Evolutionary conservation across 2,888 invertebrate species (phyloP).

Genomic region (Tryphoninae sp.): DNA sequence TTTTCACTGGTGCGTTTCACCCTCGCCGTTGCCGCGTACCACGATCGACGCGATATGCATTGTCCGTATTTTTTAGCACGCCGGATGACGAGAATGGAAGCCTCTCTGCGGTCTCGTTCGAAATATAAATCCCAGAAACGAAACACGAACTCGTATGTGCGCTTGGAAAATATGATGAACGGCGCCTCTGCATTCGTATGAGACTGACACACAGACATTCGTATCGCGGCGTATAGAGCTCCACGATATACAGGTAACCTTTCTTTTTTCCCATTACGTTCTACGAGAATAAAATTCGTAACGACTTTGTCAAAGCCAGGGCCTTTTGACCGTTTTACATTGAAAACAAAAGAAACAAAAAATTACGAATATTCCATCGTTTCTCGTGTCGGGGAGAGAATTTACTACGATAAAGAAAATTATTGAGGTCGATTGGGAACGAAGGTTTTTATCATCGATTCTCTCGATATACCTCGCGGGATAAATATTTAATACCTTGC

Average conservation of each 20-base stretch:
- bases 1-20: slow-evolving; percentile 38
- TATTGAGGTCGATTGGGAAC: not conserved
- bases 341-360: not conserved
- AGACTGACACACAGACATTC: not conserved
- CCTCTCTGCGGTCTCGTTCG: slow-evolving; percentile 60
- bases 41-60: slow-evolving; percentile 53
- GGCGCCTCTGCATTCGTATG: slow-evolving; percentile 12
- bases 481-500: slow-evolving; percentile 43
- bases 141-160: slow-evolving; percentile 44
- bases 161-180: slow-evolving; percentile 40
- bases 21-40: slow-evolving; percentile 18
- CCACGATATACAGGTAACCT: not conserved
- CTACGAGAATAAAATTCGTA: slow-evolving; percentile 14
- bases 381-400: not conserved
- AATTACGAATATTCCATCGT: not conserved
- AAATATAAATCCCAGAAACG: slow-evolving; percentile 63
- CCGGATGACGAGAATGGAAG: slow-evolving; percentile 60
- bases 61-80: slow-evolving; percentile 53
- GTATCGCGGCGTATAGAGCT: not conserved
- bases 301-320: not conserved
- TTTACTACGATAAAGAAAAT: not conserved
- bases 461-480: slow-evolving; percentile 7
- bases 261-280: slow-evolving; percentile 26
- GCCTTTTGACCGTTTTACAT: not conserved
- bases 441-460: slow-evolving; percentile 12